Evolutionary conservation across 2,888 invertebrate genomes (phyloP), one percentile per base, ranked within the genome.

Genomic region (Salticus scenicus): DNA sequence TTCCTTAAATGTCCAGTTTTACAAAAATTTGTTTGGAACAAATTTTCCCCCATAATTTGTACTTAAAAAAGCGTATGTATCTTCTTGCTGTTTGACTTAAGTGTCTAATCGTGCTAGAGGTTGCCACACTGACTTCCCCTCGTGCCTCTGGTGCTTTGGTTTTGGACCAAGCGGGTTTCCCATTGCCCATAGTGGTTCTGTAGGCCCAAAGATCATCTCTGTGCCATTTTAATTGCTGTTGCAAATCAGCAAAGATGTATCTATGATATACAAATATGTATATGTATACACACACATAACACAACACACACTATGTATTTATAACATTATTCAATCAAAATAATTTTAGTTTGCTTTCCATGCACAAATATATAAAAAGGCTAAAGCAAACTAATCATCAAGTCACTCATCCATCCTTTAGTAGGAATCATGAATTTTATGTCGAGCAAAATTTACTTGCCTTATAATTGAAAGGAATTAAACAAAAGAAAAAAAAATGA

Each of bases 291-390:
- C 64, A 67, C 30, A 67, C 47, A 51, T 75, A 67, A n/a, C n/a
- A n/a, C n/a, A n/a, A n/a, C n/a, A n/a, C n/a, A n/a, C n/a, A n/a
- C n/a, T n/a, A n/a, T n/a, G n/a, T n/a, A n/a, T n/a, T n/a, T n/a
- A n/a, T n/a, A n/a, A 78, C 76, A 73, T 77, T 80, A 86, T 86
- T 80, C 76, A 86, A 86, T 79, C 86, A 78, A 76, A 79, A 86
- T 71, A 64, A 51, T 47, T 67, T 66, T 10, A 33, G 80, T 80
- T 80, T 80, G 73, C 80, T 73, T 72, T 73, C 70, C 71, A 64
- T 79, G 78, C 78, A 79, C 78, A 79, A 79, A 71, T 57, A 69
- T 30, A 33, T 30, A 41, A 69, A 76, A n/a, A 27, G 70, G 78
- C 78, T 63, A 78, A 79, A 71, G 78, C 71, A 79, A 79, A 78